These are phyloP conservation scores for Volucella inanis DNA, from an alignment of 2,888 invertebrate genomes.

Conservation along the genomic window DNA sequence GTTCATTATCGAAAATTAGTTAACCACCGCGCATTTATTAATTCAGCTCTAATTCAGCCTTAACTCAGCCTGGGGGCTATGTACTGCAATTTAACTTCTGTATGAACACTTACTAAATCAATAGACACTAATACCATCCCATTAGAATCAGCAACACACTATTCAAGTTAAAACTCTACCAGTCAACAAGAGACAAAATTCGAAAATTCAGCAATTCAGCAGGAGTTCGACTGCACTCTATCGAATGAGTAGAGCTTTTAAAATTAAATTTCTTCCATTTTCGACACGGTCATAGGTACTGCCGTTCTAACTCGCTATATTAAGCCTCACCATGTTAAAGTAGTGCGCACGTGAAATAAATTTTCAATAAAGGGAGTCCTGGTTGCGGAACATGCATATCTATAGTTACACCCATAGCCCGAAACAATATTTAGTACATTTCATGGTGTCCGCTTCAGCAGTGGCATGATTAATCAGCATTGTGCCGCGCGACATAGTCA, in stretches of 20 bases:
- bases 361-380: slow-evolving; percentile 6
- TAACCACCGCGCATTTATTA: slow-evolving; percentile 73
- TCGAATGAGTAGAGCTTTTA: slow-evolving; percentile 61
- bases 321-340: slow-evolving; percentile 21
- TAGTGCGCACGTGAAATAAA: slow-evolving; percentile 29
- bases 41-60: slow-evolving; percentile 73
- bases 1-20: slow-evolving; percentile 75
- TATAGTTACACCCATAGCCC: neutral
- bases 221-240: slow-evolving; percentile 17
- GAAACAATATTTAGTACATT: slow-evolving; percentile 51
- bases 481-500: slow-evolving; percentile 1
- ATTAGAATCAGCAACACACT: too few relatives aligned
- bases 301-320: slow-evolving; percentile 39
- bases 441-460: slow-evolving; percentile 53
- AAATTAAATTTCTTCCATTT: slow-evolving; percentile 56
- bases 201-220: slow-evolving; percentile 37
- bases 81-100: neutral
- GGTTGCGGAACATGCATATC: neutral
- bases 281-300: slow-evolving; percentile 34
- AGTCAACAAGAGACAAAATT: slow-evolving; percentile 39
- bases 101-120: slow-evolving; percentile 34
- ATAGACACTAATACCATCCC: neutral
- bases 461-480: slow-evolving; percentile 60
- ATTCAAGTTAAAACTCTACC: neutral
- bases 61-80: slow-evolving; percentile 64